Base-by-base conservation (phyloP, 2,888 invertebrate species). In the Meteorus colon region DNA sequence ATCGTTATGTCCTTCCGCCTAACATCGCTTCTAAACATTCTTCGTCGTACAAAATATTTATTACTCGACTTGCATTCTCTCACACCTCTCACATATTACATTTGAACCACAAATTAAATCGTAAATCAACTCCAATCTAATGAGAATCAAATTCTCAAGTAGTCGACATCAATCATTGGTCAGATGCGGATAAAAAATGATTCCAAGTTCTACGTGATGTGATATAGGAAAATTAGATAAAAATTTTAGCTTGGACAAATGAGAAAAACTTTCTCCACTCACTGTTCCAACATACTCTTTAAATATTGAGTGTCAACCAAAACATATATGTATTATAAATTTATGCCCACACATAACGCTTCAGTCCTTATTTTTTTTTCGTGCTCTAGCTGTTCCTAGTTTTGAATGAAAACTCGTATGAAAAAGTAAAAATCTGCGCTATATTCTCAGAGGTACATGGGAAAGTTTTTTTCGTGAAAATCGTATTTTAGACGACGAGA, bases 341-440 rank as follows among this genome's bases (percentile, higher is more conserved):
- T 4, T 48, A 4, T n/a, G 16, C 4, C 16, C 16, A 48, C 48
- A 41, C 41, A 12, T 12, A 41, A 41, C 48, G 4, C n/a, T 48
- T 1, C n/a, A 10, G 5, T 19, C 55, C 5, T 24, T 24, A 24
- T 24, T 24, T 24, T 24, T 34, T 24, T 8, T 19, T 55, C 19
- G 6, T 19, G 19, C 8, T 10, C 6, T 55, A 6, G n/a, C 5
- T n/a, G 48, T n/a, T 55, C 19, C 19, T 5, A 19, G 55, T 55
- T 55, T 19, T 19, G 19, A 19, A 55, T 55, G 24, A 55, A 24
- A 55, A 55, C 19, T 55, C 19, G 4, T n/a, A 55, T 10, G 55
- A n/a, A 19, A 55, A 24, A 55, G 19, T 55, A 55, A 55, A 2
- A 55, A 55, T 55, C 55, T 55, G 55, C 55, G 55, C 19, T 55